phyloP scores from a whole-genome alignment of 2,888 invertebrate genomes.

The Anagyrus pseudococci region DNA sequence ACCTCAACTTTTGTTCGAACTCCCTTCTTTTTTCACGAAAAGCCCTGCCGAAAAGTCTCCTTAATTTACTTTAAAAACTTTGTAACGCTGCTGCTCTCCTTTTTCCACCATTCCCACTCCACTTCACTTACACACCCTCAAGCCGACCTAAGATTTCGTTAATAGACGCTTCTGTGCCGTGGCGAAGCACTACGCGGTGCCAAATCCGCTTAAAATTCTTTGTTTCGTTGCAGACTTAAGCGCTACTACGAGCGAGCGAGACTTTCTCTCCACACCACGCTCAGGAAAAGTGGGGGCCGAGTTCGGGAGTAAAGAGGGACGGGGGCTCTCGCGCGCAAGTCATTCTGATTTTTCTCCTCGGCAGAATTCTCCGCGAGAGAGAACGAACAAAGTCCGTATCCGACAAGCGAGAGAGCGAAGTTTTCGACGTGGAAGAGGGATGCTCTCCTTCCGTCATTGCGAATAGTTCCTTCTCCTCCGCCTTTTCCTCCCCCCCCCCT shows the following conservation, averaged over 20 bases:
- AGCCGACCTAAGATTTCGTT: constrained; percentile 12
- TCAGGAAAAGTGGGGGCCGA: too few relatives aligned
- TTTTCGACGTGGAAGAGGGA: constrained; percentile 31
- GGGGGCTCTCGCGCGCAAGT: constrained; percentile 21
- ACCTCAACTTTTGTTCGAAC: too few relatives aligned
- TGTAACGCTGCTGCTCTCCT: neutral
- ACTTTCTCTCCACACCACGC: constrained; percentile 10
- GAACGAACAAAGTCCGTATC: constrained; percentile 33
- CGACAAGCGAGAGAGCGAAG: constrained; percentile 27
- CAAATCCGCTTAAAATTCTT: constrained; percentile 30
- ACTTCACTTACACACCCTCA: neutral
- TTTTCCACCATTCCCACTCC: neutral
- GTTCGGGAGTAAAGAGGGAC: too few relatives aligned
- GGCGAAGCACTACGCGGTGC: neutral
- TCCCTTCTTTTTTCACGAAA: too few relatives aligned
- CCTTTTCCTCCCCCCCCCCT: too few relatives aligned
- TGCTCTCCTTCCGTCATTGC: constrained; percentile 36
- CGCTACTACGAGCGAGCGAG: neutral
- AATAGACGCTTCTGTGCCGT: constrained; percentile 10
- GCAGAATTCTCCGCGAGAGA: constrained; percentile 31
- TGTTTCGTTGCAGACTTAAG: constrained; percentile 22
- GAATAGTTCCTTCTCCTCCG: constrained; percentile 29
- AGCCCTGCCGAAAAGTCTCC: constrained; percentile 3
- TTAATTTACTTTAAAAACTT: constrained; percentile 30
- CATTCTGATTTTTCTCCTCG: constrained; percentile 35